These are phyloP conservation scores for Keiferia lycopersicella DNA, from an alignment of 2,888 invertebrate species.

Conservation along the genomic window DNA sequence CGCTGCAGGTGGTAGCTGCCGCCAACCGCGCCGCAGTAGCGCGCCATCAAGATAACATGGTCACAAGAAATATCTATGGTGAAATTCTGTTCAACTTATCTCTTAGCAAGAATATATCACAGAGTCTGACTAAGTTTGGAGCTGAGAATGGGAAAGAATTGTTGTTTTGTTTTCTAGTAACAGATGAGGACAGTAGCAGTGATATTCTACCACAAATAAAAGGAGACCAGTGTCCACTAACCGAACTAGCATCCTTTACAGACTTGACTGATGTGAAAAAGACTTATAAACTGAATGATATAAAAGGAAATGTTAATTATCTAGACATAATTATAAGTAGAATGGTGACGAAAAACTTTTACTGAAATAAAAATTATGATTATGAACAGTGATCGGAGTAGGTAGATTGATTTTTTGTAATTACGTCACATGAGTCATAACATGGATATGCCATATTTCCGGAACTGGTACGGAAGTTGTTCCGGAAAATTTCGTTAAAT, in stretches of 20 bases:
- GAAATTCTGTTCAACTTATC: slow-evolving; percentile 87
- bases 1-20: slow-evolving; percentile 82
- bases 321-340: slow-evolving; percentile 84
- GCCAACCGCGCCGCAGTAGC: slow-evolving; percentile 84
- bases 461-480: too few relatives aligned
- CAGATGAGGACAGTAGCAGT: slow-evolving; percentile 46
- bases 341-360: slow-evolving; percentile 84
- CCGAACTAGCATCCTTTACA: slow-evolving; percentile 67
- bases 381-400: too few relatives aligned
- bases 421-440: too few relatives aligned
- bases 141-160: slow-evolving; percentile 62
- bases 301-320: slow-evolving; percentile 64
- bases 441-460: too few relatives aligned
- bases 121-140: slow-evolving; percentile 85
- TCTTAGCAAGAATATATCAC: slow-evolving; percentile 85
- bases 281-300: slow-evolving; percentile 81
- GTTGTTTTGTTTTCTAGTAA: slow-evolving; percentile 60
- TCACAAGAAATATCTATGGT: slow-evolving; percentile 83
- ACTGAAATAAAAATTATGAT: slow-evolving; percentile 56
- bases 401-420: too few relatives aligned
- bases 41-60: slow-evolving; percentile 69
- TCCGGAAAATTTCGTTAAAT: too few relatives aligned
- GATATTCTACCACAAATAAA: slow-evolving; percentile 72
- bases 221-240: slow-evolving; percentile 77
- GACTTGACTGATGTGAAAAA: slow-evolving; percentile 77